Percentiles rank a stretch among this genome's conserved stretches.
Conservation (phyloP, 2,888 invertebrate genomes). For the Drosophila lutescens region DNA sequence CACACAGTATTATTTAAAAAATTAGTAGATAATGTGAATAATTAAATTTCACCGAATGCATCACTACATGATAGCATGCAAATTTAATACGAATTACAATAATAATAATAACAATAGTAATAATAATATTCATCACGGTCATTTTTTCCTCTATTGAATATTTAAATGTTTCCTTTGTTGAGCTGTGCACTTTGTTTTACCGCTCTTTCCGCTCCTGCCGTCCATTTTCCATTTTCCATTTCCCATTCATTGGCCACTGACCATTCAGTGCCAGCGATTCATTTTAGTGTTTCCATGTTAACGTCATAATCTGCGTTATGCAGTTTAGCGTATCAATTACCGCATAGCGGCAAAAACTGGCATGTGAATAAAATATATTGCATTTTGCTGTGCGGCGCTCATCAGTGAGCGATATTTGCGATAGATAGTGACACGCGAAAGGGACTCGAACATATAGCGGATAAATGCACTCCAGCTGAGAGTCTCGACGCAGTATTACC, state of each 20-base stretch:
- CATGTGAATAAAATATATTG: constrained; percentile 66
- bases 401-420: constrained; percentile 25
- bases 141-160: constrained; percentile 25
- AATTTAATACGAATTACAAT: constrained; percentile 41
- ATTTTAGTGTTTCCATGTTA: constrained; percentile 64
- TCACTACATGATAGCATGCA: constrained; percentile 42
- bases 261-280: constrained; percentile 26
- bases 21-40: constrained; percentile 61
- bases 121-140: constrained; percentile 3
- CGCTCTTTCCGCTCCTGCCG: background rate
- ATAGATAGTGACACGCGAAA: constrained; percentile 5
- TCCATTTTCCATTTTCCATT: background rate
- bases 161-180: constrained; percentile 46
- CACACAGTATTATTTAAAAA: constrained; percentile 49
- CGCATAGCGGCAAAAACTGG: constrained; percentile 51
- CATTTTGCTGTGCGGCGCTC: constrained; percentile 5
- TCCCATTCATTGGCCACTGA: constrained; percentile 13
- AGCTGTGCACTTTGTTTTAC: constrained; percentile 5
- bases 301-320: constrained; percentile 74
- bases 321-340: constrained; percentile 78
- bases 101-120: constrained; percentile 28
- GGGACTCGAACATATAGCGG: constrained; percentile 13
- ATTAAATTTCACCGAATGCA: constrained; percentile 52
- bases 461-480: constrained; percentile 6
- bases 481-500: constrained; percentile 17